Evolutionary conservation across 2,888 invertebrate species (phyloP), one percentile per base, ranked within the genome.

Genomic region (Cheilosia soror): DNA sequence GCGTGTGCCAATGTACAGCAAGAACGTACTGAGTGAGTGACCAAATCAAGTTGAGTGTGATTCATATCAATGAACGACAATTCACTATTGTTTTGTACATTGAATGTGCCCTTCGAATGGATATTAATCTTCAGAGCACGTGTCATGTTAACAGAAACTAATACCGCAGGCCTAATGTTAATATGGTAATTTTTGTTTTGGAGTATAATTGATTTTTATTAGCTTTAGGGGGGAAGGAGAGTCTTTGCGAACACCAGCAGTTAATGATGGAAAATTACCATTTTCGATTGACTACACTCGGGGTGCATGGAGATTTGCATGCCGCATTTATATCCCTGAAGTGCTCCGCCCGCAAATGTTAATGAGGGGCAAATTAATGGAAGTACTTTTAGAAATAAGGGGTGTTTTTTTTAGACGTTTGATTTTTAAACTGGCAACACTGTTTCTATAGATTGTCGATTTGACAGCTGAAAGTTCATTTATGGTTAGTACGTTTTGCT

Each of bases 101-200:
- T 51, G 5, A 11, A 27, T 29, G 4, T 5, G 51, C 27, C 51
- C 51, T 27, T 51, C 11, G 9, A 51, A 51, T 25, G 13, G 25
- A 4, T 5, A 51, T 51, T 51, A 51, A 51, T 51, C 51, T 25
- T 11, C 27, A 27, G 13, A 51, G 51, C 51, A 51, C 51, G 27
- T 51, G 51, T 27, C 27, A 27, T 51, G 51, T 27, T 51, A 27
- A 29, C 27, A 51, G 27, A 51, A 29, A 27, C n/a, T 51, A 51
- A 51, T 51, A 9, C 51, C 20, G 1, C 13, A 13, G 29, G 6
- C 7, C 20, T 47, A 20, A 47, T 7, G 20, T 51, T 9, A 27
- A 25, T 51, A 27, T 11, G 9, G 51, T 20, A 5, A 11, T 49
- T 7, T 20, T 9, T 47, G 5, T 47, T 49, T 49, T 7, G 9